A percentile compares a stretch with the other conserved stretches of the same genome.
Conservation (phyloP, 2,888 invertebrate genomes). For the Xanthia icteritia region DNA sequence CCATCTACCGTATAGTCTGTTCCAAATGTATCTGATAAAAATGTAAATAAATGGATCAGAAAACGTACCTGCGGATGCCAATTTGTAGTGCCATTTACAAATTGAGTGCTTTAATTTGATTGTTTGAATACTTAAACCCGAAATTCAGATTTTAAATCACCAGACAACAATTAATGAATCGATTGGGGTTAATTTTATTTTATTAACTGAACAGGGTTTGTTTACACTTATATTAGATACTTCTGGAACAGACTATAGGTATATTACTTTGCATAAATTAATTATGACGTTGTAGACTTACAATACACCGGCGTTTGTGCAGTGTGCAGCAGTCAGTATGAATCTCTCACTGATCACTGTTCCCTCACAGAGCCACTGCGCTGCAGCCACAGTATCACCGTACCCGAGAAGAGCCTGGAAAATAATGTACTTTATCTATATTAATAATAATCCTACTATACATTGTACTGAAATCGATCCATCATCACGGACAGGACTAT, state of each 20-base stretch:
- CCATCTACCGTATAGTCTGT: too few relatives aligned
- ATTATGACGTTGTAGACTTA: constrained; percentile 24
- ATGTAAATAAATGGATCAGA: too few relatives aligned
- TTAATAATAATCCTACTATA: too few relatives aligned
- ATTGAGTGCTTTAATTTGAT: too few relatives aligned
- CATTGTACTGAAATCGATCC: too few relatives aligned
- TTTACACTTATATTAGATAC: neutral
- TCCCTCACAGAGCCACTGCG: constrained; percentile 70
- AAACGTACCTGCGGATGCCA: too few relatives aligned
- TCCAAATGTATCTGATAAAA: too few relatives aligned
- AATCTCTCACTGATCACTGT: constrained; percentile 69
- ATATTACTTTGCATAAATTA: neutral
- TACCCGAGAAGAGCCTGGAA: constrained; percentile 53
- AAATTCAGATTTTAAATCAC: too few relatives aligned
- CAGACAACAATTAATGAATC: too few relatives aligned
- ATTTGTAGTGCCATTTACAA: too few relatives aligned
- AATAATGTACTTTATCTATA: neutral
- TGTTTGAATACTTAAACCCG: too few relatives aligned
- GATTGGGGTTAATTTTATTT: neutral
- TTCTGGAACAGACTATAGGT: neutral
- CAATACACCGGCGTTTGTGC: constrained; percentile 20
- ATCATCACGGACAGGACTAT: too few relatives aligned
- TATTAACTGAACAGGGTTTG: neutral
- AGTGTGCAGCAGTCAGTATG: constrained; percentile 68
- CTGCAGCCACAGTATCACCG: constrained; percentile 26